Evolutionary conservation across 2,888 invertebrate genomes (phyloP).

Genomic region (Candidula unifasciata): DNA sequence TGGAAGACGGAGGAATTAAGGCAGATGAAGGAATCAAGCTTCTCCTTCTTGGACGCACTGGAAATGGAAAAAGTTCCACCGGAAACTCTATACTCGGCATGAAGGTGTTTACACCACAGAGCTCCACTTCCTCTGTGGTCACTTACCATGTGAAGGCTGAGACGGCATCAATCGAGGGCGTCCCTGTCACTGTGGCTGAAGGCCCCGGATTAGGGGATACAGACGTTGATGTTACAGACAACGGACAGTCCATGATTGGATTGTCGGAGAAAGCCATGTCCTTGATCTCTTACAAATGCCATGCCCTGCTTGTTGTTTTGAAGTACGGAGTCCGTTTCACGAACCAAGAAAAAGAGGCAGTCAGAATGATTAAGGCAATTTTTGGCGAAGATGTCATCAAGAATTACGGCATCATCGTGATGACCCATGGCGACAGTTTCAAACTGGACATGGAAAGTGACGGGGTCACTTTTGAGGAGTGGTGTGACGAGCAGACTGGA

Average conservation of each 20-base stretch:
- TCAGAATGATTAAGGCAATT: slow-evolving; percentile 3
- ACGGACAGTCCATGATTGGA: background rate
- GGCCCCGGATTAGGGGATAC: background rate
- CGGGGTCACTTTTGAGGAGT: background rate
- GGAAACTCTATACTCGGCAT: slow-evolving; percentile 31
- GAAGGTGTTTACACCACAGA: background rate
- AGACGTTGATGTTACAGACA: background rate
- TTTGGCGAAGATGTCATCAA: slow-evolving; percentile 17
- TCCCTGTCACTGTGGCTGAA: background rate
- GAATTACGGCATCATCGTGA: slow-evolving; percentile 18
- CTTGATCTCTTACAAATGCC: background rate
- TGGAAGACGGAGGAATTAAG: background rate
- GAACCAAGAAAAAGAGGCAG: slow-evolving; percentile 20
- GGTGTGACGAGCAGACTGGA: slow-evolving; percentile 23
- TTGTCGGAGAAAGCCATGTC: background rate
- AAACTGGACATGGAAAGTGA: slow-evolving; percentile 13
- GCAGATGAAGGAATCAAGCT: background rate
- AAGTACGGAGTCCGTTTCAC: slow-evolving; percentile 34
- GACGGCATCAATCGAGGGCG: background rate
- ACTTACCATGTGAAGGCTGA: background rate
- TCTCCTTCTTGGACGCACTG: slow-evolving; percentile 10
- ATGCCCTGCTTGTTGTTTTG: background rate
- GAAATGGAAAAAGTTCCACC: slow-evolving; percentile 39
- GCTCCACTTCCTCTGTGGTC: background rate
- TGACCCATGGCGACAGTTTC: slow-evolving; percentile 31